Base-by-base conservation (phyloP, 2,888 invertebrate genomes). In the Caradrina kadenii region DNA sequence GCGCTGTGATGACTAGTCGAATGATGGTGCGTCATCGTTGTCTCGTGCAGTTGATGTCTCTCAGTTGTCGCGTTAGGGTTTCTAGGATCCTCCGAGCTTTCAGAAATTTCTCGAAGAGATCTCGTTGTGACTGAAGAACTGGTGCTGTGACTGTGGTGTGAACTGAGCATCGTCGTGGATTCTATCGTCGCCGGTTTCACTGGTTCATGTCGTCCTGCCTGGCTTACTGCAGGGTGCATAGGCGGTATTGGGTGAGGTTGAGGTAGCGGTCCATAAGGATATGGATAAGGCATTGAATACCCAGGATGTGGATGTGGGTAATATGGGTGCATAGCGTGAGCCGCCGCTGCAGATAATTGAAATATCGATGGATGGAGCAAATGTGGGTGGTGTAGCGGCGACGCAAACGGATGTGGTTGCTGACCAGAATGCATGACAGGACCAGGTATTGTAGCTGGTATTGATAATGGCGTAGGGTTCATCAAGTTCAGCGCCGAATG, bases 221-320 rank as follows among this genome's bases (percentile, higher is more conserved):
- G 90, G 81, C 94, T 95, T 15, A 93, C 88, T 74, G 96, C 85
- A 81, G 96, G 90, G 83, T 96, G 96, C 86, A 97, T 97, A 2
- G 97, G 97, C 19, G 97, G 97, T 87, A 97, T 97, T 8, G 97
- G 97, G 84, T 97, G 97, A 2, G 98, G 97, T 86, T 97, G 97
- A 6, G 97, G 97, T 73, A 97, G 96, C 1, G 97, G 97, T 10
- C 97, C 97, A 83, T 98, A 97, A 63, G 98, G 96, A 94, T 98
- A 97, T 1, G 97, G 97, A 86, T 97, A 97, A 64, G 97, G 96
- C 91, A 97, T 97, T 53, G 97, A 97, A 87, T 97, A 97, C 50
- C 97, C 97, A 69, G 97, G 96, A 89, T 97, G 97, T 15, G 97
- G 97, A 84, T 97, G 97, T 49, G 97, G 96, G 83, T 97, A 97